Evolutionary conservation across 2,888 invertebrate genomes (phyloP), one percentile per base, ranked within the genome.

Genomic region (Diplazon laetatorius): DNA sequence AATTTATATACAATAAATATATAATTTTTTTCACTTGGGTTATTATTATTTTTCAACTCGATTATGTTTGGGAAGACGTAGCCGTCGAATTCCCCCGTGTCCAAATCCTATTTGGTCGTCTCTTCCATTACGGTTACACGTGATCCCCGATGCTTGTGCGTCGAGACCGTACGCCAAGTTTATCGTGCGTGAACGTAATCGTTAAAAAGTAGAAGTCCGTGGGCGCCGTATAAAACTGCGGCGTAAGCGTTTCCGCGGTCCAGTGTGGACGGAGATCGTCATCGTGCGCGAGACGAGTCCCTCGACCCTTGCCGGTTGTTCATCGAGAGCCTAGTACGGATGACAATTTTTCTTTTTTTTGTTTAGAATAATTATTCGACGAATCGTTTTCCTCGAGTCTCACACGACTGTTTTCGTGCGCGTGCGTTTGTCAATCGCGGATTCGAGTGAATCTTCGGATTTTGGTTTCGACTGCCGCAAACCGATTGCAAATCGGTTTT

Each of bases 181-280:
- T 57, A 60, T 78, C 71, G 42, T 39, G 20, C 35, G 78, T 52
- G 75, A 39, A 37, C 46, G 69, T 48, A 63, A 76, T 63, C 62
- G 73, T 72, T 73, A 63, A 80, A 80, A 77, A 70, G 66, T 63
- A 72, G 69, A 74, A 74, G 77, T 76, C 78, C 85, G 91, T 90
- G 89, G 90, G 91, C 90, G 90, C 88, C 83, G 86, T 91, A 91
- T 91, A 91, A 90, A 90, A 89, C 86, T 87, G 83, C 83, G 82
- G 74, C 81, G 82, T 77, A 81, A 83, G 82, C 83, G 84, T 86
- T 86, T 88, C 85, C 86, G 82, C 80, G 84, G 84, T 83, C 83
- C 89, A 90, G 90, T 89, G 81, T 84, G 81, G 80, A 81, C 78
- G 79, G 70, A 75, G 83, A 84, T 83, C 82, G 83, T 83, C 82